Evolutionary conservation across 2,113 vertebrate genomes (phyloP), one percentile per base, ranked within the genome.

Genomic region (Stigmatopora argus): DNA sequence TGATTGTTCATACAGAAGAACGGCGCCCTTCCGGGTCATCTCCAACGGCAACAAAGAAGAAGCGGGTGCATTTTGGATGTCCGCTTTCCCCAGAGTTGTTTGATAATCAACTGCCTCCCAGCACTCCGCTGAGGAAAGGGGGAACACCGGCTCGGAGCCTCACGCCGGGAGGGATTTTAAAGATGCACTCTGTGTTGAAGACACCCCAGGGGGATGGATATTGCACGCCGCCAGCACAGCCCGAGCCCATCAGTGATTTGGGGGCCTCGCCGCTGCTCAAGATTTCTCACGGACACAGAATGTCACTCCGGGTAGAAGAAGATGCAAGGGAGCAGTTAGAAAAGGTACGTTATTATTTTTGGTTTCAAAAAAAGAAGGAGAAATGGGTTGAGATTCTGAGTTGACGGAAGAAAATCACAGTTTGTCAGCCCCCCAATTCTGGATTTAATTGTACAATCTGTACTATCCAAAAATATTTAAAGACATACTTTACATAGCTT

Each of bases 11-110:
- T 60, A 3, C 78, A 87, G 85, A 66, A 23, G 67, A 75, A 11
- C 44, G 21, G 0, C 66, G 72, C 17, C 67, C 59, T 59, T 9
- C 60, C 18, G 18, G 5, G 1, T 55, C 46, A 1, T 64, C 75
- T 0, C 5, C 63, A 1, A 9, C 55, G 0, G 74, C 41, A 8
- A 77, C 62, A 51, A 83, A 70, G 26, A 90, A 86, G 73, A 92
- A 90, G 74, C 81, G 52, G 0, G 92, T 92, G 35, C 88, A 11
- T 44, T 92, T 92, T 7, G 91, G 92, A 11, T 82, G 48, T 5
- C 84, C 84, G 0, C 90, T 92, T 15, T 88, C 86, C 13, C 92
- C 92, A 0, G 92, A 92, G 83, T 72, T 91, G 47, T 92, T 92
- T 6, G 92, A 92, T 79, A 87, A 83, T 84, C 73, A 75, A 49